Percentiles rank a stretch among this genome's conserved stretches.
Evolutionary conservation across 2,113 vertebrate genomes (phyloP).

Genomic region (Hemiscyllium ocellatum): DNA sequence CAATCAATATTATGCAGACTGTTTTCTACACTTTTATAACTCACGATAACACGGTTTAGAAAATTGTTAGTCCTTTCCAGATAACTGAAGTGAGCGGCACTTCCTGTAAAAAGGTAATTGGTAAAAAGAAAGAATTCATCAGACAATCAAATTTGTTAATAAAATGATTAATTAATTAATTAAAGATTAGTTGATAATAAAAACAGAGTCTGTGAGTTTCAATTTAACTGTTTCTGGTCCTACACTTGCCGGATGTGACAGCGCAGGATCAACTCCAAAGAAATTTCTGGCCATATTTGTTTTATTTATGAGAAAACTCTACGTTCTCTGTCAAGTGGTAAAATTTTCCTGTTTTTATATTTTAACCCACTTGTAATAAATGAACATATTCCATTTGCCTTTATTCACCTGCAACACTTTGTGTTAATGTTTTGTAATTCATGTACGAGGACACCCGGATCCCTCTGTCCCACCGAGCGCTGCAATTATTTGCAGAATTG

Average conservation of each 20-base stretch:
- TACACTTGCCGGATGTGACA: neutral
- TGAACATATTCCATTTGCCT: too few species aligned
- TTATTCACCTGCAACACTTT: too few species aligned
- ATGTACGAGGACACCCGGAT: too few species aligned
- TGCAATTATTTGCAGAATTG: neutral
- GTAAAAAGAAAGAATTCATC: neutral
- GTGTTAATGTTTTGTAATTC: too few species aligned
- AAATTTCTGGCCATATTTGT: neutral
- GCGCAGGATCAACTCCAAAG: neutral
- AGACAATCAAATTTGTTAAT: neutral
- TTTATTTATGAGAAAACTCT: neutral
- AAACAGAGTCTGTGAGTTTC: neutral
- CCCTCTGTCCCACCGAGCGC: too few species aligned
- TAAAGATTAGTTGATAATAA: neutral
- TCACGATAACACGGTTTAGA: neutral
- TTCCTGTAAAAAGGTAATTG: constrained; percentile 16
- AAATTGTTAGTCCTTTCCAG: constrained; percentile 1
- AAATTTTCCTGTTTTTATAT: too few species aligned
- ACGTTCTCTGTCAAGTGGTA: neutral
- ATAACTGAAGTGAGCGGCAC: constrained; percentile 6
- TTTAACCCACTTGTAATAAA: too few species aligned
- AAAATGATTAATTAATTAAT: too few species aligned
- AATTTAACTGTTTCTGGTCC: neutral
- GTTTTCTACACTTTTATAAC: neutral
- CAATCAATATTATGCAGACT: neutral